Base-by-base conservation (phyloP, 1,140 invertebrate species). In the Drosophila pseudoananassae region DNA sequence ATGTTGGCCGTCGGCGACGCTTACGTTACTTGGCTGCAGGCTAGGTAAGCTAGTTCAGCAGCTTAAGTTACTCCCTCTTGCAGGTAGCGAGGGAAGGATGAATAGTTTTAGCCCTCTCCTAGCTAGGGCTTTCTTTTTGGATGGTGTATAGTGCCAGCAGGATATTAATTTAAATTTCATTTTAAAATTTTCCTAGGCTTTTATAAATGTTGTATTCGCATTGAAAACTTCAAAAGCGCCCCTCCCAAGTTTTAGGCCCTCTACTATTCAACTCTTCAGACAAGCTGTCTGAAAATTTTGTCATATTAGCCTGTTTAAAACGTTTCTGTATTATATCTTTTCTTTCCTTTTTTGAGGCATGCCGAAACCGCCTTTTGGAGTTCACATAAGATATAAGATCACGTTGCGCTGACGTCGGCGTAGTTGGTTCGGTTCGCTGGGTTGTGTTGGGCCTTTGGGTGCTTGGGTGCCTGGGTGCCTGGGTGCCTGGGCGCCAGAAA, bases 241-340 rank as follows among this genome's bases (percentile, higher is more conserved):
- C 71, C 63, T 17, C 54, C 36, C 9, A 15, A 15, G 4, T 31
- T 33, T 51, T 74, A 60, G 72, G 72, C 55, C 56, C 23, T 38
- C 47, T 20, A 71, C 54, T 57, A 52, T 60, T 76, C 38, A 76
- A 68, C 40, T 76, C 7, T 10, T 61, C 51, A 55, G 73, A 76
- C 73, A 76, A 76, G 72, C 73, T 76, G 73, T 76, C 73, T 68
- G 40, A 76, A 79, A 79, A 51, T 74, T 54, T 75, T 79, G 77
- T 79, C 74, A 65, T 66, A 83, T 82, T 82, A 71, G 77, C 71
- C 65, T 60, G 72, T 74, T 75, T 64, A 65, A 71, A 65, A 71
- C 52, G 52, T 63, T 63, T 63, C 60, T 52, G 59, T 63, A 63
- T 57, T 69, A 68, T 69, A 47, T 68, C 51, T 69, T 49, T 47